phyloP scores from a whole-genome alignment of 53 echinoderm and acorn worm species.

The Hippasteria phrygiana region DNA sequence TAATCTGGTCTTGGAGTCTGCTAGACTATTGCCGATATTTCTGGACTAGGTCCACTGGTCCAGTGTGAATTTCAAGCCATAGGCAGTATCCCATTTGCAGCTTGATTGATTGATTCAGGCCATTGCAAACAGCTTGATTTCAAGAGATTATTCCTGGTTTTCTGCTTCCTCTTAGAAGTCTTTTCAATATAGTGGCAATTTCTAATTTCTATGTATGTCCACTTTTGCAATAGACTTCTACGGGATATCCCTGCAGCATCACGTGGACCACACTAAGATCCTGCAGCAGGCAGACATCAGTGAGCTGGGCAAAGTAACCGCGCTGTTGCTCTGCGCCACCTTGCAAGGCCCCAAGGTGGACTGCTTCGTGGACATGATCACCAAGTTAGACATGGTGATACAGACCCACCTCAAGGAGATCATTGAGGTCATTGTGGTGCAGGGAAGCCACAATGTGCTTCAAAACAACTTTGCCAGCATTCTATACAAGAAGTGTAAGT shows the following conservation, averaged over 20 bases:
- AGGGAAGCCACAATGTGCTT: slow-evolving; percentile 6
- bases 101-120: too few relatives aligned
- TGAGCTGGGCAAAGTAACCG: slow-evolving; percentile 82
- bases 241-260: slow-evolving; percentile 73
- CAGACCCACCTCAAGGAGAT: slow-evolving; percentile 92
- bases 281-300: slow-evolving; percentile 60
- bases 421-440: slow-evolving; percentile 80
- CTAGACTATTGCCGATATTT: too few relatives aligned
- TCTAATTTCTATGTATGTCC: too few relatives aligned
- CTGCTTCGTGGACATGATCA: slow-evolving; percentile 89
- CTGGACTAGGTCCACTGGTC: too few relatives aligned
- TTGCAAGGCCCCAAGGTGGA: slow-evolving; percentile 80
- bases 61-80: too few relatives aligned
- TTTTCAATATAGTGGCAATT: too few relatives aligned
- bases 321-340: slow-evolving; percentile 83
- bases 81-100: too few relatives aligned
- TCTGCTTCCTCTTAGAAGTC: not conserved
- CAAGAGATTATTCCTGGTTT: too few relatives aligned
- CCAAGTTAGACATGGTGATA: slow-evolving; percentile 75
- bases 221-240: slow-evolving; percentile 91
- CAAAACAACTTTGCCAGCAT: slow-evolving; percentile 42
- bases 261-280: slow-evolving; percentile 76
- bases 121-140: too few relatives aligned
- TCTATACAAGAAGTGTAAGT: slow-evolving; percentile 67
- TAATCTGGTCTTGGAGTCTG: too few relatives aligned